Conservation (phyloP, 1,140 invertebrate species). For the Sitobion miscanthi region DNA sequence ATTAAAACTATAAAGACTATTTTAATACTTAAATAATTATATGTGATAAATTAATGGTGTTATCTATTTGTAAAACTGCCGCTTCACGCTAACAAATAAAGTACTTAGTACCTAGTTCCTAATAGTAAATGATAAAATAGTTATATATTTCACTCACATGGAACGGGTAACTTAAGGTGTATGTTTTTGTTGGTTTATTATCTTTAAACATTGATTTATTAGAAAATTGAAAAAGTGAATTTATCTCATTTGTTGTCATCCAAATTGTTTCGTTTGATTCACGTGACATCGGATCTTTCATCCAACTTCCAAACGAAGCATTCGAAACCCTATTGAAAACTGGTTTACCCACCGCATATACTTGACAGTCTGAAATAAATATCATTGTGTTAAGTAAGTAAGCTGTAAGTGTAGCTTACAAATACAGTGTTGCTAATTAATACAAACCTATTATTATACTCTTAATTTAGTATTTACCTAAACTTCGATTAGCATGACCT, state of each 20-base stretch:
- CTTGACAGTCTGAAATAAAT: conserved; percentile 75
- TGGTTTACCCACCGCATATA: conserved; percentile 90
- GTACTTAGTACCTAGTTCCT: not conserved
- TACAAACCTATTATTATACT: not conserved
- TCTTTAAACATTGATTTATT: conserved; percentile 74
- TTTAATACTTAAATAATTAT: not conserved
- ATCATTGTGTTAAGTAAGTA: not conserved
- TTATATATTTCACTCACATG: conserved; percentile 58
- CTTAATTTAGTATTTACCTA: conserved; percentile 64
- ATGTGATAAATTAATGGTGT: not conserved
- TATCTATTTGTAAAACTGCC: not conserved
- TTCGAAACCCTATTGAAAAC: conserved; percentile 83
- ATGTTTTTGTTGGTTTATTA: conserved; percentile 64
- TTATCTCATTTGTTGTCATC: conserved; percentile 78
- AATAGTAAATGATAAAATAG: not conserved
- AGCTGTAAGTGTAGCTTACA: not conserved
- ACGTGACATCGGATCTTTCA: conserved; percentile 76
- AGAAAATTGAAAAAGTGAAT: conserved; percentile 76
- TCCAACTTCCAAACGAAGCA: conserved; percentile 71
- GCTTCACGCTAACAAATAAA: not conserved
- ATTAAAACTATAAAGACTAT: not conserved
- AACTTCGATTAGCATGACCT: conserved; percentile 67
- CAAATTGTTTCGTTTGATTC: conserved; percentile 66
- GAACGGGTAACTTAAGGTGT: conserved; percentile 62
- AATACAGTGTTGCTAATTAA: not conserved